phyloP scores from a whole-genome alignment of 1,140 invertebrate species.

The Asobara japonica region DNA sequence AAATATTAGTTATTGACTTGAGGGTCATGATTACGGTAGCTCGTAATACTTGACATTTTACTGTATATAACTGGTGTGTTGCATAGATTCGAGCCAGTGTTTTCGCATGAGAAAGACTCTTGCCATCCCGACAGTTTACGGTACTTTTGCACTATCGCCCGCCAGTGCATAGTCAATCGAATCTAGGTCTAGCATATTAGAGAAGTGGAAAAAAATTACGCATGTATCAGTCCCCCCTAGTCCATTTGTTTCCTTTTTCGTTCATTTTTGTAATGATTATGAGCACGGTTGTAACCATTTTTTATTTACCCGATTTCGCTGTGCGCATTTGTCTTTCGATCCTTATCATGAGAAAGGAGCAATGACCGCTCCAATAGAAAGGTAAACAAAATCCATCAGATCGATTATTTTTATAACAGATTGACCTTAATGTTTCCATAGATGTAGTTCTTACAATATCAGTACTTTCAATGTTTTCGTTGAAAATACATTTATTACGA shows the following conservation, averaged over 20 bases:
- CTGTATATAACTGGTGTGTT: conserved; percentile 56
- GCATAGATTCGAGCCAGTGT: conserved; percentile 35
- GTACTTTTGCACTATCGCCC: conserved; percentile 49
- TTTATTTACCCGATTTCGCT: too few relatives aligned
- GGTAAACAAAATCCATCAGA: too few relatives aligned
- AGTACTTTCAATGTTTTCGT: too few relatives aligned
- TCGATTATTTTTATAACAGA: too few relatives aligned
- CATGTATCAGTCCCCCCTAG: background rate
- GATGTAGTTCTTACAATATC: too few relatives aligned
- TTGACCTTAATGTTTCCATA: too few relatives aligned
- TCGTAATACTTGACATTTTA: conserved; percentile 64
- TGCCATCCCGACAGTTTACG: conserved; percentile 39
- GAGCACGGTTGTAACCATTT: too few relatives aligned
- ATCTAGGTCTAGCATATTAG: conserved; percentile 19
- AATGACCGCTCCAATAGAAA: too few relatives aligned
- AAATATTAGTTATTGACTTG: conserved; percentile 12
- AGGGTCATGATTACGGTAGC: conserved; percentile 65
- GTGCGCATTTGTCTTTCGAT: too few relatives aligned
- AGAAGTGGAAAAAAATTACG: background rate
- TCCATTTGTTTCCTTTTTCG: background rate
- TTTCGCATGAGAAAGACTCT: conserved; percentile 52
- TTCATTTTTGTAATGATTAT: too few relatives aligned
- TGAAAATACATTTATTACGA: too few relatives aligned
- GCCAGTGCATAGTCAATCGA: conserved; percentile 1
- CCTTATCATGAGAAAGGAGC: too few relatives aligned